Evolutionary conservation across 2,797 vertebrate genomes (phyloP).

Genomic region (Synaphobranchus kaupii): DNA sequence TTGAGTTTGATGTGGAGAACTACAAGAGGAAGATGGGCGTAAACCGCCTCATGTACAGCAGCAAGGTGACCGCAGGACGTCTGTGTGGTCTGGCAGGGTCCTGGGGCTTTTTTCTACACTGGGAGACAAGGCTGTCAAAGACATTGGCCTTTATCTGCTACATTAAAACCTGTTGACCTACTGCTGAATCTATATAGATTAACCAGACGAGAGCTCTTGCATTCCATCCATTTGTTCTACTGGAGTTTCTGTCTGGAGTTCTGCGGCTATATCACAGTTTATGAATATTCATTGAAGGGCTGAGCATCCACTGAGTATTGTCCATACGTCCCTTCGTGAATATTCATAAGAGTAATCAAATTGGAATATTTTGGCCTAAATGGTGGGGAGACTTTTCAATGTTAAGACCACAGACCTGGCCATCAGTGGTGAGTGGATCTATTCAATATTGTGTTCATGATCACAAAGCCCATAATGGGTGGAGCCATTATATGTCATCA

Average conservation of each 20-base stretch:
- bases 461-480: background rate
- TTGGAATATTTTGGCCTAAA: background rate
- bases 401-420: background rate
- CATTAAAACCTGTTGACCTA: background rate
- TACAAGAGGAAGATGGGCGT: constrained; percentile 74
- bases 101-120: background rate
- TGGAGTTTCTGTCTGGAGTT: background rate
- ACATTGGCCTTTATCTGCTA: background rate
- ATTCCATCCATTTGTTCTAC: background rate
- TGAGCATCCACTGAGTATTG: background rate
- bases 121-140: background rate
- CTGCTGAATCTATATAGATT: background rate
- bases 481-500: background rate
- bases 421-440: background rate
- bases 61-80: constrained; percentile 73
- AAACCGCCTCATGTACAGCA: constrained; percentile 78
- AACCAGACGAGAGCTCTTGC: background rate
- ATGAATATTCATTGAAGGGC: background rate
- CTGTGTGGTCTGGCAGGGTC: background rate
- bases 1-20: constrained; percentile 81
- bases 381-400: background rate
- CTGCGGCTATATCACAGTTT: background rate
- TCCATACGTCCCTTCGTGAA: background rate
- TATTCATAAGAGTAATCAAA: background rate
- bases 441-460: background rate